Percentiles rank a stretch among this genome's conserved stretches.
Conservation (phyloP, 2,888 invertebrate genomes). For the Troides helena region DNA sequence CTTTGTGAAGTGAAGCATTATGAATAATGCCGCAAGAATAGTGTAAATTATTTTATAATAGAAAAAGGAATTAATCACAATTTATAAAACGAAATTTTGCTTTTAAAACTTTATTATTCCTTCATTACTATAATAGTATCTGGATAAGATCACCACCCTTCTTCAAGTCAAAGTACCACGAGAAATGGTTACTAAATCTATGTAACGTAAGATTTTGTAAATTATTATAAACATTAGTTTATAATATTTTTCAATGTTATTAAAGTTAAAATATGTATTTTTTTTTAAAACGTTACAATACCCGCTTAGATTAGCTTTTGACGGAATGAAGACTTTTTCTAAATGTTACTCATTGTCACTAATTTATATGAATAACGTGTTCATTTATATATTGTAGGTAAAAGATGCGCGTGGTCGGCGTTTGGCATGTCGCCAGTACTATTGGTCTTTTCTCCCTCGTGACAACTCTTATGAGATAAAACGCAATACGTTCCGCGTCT, state of each 20-base stretch:
- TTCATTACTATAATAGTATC: too few species aligned
- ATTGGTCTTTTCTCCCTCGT: constrained; percentile 69
- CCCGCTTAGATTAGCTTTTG: not conserved
- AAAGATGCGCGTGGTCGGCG: constrained; percentile 67
- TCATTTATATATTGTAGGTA: constrained; percentile 62
- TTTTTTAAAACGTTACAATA: not conserved
- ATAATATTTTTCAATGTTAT: too few species aligned
- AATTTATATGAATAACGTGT: constrained; percentile 35
- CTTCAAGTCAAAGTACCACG: too few species aligned
- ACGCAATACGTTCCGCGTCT: constrained; percentile 48
- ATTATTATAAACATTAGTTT: too few species aligned
- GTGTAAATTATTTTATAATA: constrained; percentile 13
- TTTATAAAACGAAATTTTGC: not conserved
- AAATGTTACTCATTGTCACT: constrained; percentile 6
- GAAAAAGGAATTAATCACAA: not conserved
- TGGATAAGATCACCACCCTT: too few species aligned
- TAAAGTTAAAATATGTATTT: not conserved
- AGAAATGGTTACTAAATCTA: too few species aligned
- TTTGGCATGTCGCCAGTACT: constrained; percentile 72
- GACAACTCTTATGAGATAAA: constrained; percentile 65
- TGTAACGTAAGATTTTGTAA: too few species aligned
- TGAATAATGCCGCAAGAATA: constrained; percentile 8
- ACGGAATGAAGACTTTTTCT: not conserved
- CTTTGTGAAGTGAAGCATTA: constrained; percentile 5
- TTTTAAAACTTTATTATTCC: not conserved